phyloP scores from a whole-genome alignment of 2,797 vertebrate species.

The Bothrops alternatus region DNA sequence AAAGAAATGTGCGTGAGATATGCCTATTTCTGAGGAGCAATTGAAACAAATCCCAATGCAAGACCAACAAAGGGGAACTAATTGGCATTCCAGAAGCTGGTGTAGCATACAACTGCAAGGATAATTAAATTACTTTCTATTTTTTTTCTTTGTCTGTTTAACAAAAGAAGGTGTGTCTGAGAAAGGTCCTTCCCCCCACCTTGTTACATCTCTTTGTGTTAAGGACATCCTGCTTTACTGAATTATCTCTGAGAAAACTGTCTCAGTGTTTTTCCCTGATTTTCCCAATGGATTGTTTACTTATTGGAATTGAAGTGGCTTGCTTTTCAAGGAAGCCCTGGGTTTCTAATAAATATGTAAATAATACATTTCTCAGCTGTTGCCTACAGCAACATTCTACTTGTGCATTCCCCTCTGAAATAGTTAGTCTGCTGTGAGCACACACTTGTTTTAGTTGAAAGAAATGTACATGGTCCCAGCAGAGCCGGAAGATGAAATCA shows the following conservation, averaged over 20 bases:
- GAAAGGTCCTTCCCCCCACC: constrained; percentile 34
- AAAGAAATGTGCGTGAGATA: constrained; percentile 42
- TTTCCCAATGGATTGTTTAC: constrained; percentile 80
- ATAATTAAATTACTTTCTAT: constrained; percentile 74
- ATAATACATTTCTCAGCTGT: constrained; percentile 66
- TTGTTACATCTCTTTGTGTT: constrained; percentile 58
- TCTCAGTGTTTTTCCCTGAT: constrained; percentile 62
- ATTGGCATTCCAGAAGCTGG: constrained; percentile 70
- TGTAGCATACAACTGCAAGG: constrained; percentile 63
- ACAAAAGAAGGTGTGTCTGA: constrained; percentile 54
- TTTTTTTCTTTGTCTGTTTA: constrained; percentile 60
- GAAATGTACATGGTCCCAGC: constrained; percentile 19
- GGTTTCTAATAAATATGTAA: constrained; percentile 87
- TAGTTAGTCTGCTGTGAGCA: constrained; percentile 45
- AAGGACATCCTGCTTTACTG: constrained; percentile 63
- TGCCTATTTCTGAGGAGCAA: constrained; percentile 57
- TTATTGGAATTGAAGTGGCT: constrained; percentile 79
- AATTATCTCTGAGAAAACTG: constrained; percentile 69
- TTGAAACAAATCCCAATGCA: constrained; percentile 49
- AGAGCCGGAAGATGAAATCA: constrained; percentile 1
- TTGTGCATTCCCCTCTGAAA: constrained; percentile 41
- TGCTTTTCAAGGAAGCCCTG: constrained; percentile 69
- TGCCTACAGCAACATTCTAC: constrained; percentile 51
- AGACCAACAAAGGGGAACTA: constrained; percentile 65
- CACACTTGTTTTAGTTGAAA: constrained; percentile 35